Conservation (phyloP, 2,113 vertebrate genomes). For the Spermophilus dauricus region DNA sequence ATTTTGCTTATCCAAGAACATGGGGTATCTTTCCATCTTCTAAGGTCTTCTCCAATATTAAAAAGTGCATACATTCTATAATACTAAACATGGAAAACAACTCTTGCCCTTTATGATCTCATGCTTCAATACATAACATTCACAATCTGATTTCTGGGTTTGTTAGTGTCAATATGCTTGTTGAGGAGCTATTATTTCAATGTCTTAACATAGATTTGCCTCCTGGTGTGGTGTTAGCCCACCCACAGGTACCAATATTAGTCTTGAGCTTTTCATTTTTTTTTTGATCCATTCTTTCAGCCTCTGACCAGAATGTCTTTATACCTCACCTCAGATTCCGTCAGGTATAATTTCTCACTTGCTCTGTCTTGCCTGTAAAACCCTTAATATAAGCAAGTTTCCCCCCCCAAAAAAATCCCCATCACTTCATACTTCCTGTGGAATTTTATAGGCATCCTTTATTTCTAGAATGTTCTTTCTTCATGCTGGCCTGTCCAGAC, state of each 20-base stretch:
- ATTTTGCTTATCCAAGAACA: no score
- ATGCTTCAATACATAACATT: neutral
- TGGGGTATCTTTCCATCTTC: no score
- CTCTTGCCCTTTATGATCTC: neutral
- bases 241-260: neutral
- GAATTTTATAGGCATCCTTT: neutral
- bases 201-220: neutral
- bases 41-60: no score
- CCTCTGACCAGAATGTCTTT: neutral
- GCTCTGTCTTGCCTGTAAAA: neutral
- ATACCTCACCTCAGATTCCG: neutral
- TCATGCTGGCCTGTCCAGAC: neutral
- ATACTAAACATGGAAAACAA: neutral
- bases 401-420: no score
- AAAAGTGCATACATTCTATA: neutral
- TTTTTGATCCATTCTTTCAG: neutral
- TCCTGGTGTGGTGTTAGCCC: neutral
- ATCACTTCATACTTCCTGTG: neutral
- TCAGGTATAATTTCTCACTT: neutral
- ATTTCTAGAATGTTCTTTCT: neutral
- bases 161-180: neutral
- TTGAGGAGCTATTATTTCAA: neutral
- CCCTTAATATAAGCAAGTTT: neutral
- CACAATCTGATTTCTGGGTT: neutral
- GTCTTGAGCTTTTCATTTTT: neutral